These are phyloP conservation scores for Drosophila sproati DNA, from an alignment of 1,140 invertebrate species.

Conservation along the genomic window DNA sequence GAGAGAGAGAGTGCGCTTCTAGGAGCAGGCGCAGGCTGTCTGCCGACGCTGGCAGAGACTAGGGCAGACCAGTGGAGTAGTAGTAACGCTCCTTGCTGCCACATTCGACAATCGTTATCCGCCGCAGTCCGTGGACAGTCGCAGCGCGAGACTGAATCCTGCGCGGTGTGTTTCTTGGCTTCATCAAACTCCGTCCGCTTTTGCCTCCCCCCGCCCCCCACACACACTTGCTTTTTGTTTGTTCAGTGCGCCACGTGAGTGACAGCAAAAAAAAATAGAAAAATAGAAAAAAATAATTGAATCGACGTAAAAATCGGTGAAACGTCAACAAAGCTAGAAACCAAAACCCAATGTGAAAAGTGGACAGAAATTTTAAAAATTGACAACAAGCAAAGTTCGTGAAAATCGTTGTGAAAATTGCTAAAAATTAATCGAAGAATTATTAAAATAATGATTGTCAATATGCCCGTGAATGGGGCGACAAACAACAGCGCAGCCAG, in stretches of 20 bases:
- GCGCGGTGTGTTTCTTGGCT: slow-evolving; percentile 31
- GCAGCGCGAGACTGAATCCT: slow-evolving; percentile 68
- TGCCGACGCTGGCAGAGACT: neutral
- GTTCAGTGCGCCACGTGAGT: slow-evolving; percentile 35
- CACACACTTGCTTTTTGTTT: slow-evolving; percentile 48
- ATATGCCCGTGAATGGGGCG: slow-evolving; percentile 66
- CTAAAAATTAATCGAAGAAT: neutral
- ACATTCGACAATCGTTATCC: neutral
- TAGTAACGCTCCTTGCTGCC: slow-evolving; percentile 3
- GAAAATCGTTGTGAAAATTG: neutral
- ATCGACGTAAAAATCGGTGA: slow-evolving; percentile 3
- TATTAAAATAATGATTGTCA: slow-evolving; percentile 63
- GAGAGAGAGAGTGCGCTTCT: slow-evolving; percentile 17
- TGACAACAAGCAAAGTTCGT: too few species aligned
- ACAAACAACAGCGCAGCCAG: slow-evolving; percentile 29
- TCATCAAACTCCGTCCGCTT: neutral
- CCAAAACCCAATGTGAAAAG: neutral
- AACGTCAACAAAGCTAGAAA: slow-evolving; percentile 1
- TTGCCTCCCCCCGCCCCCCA: neutral
- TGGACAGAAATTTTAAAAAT: too few species aligned
- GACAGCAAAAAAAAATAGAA: neutral
- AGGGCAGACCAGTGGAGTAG: too few species aligned
- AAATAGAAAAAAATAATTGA: neutral
- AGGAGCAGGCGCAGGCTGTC: slow-evolving; percentile 1
- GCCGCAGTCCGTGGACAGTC: slow-evolving; percentile 71